Percentiles rank a stretch among this genome's conserved stretches.
These are phyloP conservation scores for Pelobates fuscus DNA, from an alignment of 2,113 vertebrate species.

Conservation along the genomic window DNA sequence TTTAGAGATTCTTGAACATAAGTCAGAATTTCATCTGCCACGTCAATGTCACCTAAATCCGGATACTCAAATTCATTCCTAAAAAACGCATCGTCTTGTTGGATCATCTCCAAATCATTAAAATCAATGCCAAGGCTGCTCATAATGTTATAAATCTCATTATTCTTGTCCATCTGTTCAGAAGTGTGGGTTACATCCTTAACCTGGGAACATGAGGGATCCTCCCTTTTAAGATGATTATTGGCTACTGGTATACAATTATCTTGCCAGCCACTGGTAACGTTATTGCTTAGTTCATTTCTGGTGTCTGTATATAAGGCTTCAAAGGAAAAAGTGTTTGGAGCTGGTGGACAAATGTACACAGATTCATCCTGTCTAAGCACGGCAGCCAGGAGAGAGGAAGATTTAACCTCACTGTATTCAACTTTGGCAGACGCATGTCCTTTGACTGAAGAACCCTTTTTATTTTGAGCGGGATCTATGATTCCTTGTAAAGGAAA, in stretches of 20 bases:
- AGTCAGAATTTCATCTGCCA: slow-evolving; percentile 77
- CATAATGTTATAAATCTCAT: slow-evolving; percentile 79
- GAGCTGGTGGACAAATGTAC: slow-evolving; percentile 71
- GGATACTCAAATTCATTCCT: slow-evolving; percentile 63
- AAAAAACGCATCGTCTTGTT: slow-evolving; percentile 75
- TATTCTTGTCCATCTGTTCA: slow-evolving; percentile 60
- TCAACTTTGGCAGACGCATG: slow-evolving; percentile 43
- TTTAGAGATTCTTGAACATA: slow-evolving; percentile 78
- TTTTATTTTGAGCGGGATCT: slow-evolving; percentile 60
- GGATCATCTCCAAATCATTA: slow-evolving; percentile 75
- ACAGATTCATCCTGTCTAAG: slow-evolving; percentile 78
- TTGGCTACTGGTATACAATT: slow-evolving; percentile 57
- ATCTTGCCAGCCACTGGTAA: slow-evolving; percentile 62
- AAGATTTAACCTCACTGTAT: slow-evolving; percentile 62
- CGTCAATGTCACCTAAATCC: slow-evolving; percentile 66
- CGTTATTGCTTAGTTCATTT: slow-evolving; percentile 53
- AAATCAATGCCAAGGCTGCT: slow-evolving; percentile 73
- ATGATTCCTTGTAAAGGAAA: slow-evolving; percentile 58
- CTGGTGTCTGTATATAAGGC: slow-evolving; percentile 56
- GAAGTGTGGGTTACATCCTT: slow-evolving; percentile 51
- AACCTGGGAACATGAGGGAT: slow-evolving; percentile 57
- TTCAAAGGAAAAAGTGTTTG: slow-evolving; percentile 60
- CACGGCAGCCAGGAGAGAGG: slow-evolving; percentile 70
- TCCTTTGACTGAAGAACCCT: slow-evolving; percentile 56
- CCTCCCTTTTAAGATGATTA: slow-evolving; percentile 63